Evolutionary conservation across 2,888 invertebrate genomes (phyloP).

Genomic region (Lasioglossum leucozonium): DNA sequence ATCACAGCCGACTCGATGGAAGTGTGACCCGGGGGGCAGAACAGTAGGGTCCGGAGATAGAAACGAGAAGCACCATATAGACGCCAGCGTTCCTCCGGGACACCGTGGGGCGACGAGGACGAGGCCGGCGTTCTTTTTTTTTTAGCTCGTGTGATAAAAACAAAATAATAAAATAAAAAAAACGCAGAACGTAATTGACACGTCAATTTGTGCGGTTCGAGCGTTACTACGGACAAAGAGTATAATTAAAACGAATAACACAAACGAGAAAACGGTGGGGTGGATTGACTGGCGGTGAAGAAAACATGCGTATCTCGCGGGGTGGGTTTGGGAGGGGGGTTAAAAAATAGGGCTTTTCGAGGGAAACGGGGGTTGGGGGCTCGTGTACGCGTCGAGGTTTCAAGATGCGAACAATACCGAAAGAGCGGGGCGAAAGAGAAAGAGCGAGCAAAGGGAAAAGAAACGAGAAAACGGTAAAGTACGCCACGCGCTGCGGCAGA

Average conservation of each 20-base stretch:
- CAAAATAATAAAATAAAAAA: background rate
- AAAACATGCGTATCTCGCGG: constrained; percentile 43
- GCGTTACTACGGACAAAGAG: constrained; percentile 1
- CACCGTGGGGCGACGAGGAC: background rate
- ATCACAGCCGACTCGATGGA: background rate
- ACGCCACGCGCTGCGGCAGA: constrained; percentile 77
- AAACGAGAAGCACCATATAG: background rate
- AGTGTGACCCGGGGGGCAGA: constrained; percentile 1
- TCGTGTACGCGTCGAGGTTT: background rate
- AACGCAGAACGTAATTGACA: background rate
- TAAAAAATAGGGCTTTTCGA: constrained; percentile 6
- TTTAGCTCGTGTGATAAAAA: constrained; percentile 9
- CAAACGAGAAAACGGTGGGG: constrained; percentile 1
- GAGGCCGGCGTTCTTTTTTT: background rate
- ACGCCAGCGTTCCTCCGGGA: background rate
- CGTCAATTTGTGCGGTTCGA: constrained; percentile 2
- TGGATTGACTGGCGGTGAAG: constrained; percentile 52
- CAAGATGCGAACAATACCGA: background rate
- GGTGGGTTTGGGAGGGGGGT: constrained; percentile 9
- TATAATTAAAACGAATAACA: background rate
- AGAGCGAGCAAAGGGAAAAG: constrained; percentile 1
- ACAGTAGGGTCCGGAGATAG: background rate
- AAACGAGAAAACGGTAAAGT: constrained; percentile 56
- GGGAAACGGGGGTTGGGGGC: background rate
- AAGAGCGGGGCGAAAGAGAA: background rate